Evolutionary conservation across 2,888 invertebrate species (phyloP).

Genomic region (Catocala fraxini): DNA sequence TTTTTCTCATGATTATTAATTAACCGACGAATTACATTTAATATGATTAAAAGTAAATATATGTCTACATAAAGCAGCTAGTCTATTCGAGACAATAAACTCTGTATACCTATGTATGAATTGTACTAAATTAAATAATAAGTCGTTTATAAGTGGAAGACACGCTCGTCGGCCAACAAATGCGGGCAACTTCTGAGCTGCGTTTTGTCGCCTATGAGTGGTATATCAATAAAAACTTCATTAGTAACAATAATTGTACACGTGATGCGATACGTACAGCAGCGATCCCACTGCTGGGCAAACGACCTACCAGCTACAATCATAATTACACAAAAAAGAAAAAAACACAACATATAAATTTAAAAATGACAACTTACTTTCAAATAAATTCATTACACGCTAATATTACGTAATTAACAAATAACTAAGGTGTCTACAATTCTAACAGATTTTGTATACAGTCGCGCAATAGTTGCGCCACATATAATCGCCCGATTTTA

Average conservation of each 20-base stretch:
- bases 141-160: constrained; percentile 15
- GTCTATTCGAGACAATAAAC: not conserved
- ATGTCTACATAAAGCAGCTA: not conserved
- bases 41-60: too few relatives aligned
- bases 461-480: constrained; percentile 10
- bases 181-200: constrained; percentile 3
- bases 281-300: not conserved
- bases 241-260: constrained; percentile 11
- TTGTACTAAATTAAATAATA: constrained; percentile 19
- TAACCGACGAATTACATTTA: too few relatives aligned
- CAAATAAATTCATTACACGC: constrained; percentile 11
- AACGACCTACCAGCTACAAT: constrained; percentile 1
- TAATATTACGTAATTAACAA: constrained; percentile 11
- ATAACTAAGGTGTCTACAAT: constrained; percentile 9
- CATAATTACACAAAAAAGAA: constrained; percentile 12
- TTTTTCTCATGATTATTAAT: too few relatives aligned
- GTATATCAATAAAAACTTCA: constrained; percentile 6
- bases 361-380: constrained; percentile 2
- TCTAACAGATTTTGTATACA: not conserved
- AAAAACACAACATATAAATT: constrained; percentile 7
- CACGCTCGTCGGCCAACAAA: not conserved
- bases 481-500: not conserved
- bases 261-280: constrained; percentile 10
- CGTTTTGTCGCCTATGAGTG: not conserved
- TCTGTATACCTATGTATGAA: not conserved